Conservation (phyloP, 2,888 invertebrate species). For the Eristalinus sepulchralis region DNA sequence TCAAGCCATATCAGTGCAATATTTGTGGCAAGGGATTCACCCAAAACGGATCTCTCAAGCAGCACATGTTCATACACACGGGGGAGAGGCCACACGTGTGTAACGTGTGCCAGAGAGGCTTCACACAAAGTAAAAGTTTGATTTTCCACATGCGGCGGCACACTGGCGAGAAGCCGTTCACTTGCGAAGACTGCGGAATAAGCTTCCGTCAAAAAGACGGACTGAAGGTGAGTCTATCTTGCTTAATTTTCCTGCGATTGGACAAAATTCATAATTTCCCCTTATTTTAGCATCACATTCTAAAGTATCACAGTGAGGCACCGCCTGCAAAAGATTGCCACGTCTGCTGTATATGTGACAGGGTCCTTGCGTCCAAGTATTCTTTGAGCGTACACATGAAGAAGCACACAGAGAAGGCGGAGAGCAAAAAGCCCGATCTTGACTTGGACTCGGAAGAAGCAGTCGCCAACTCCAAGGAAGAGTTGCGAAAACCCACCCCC, state of each 20-base stretch:
- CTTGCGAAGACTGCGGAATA: slow-evolving; percentile 76
- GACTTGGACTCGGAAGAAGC: slow-evolving; percentile 15
- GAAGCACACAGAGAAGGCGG: slow-evolving; percentile 72
- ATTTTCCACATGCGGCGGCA: slow-evolving; percentile 77
- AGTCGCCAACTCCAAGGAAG: neutral
- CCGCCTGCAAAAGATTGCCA: slow-evolving; percentile 61
- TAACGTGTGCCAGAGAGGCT: slow-evolving; percentile 75
- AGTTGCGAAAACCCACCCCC: neutral
- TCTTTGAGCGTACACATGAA: slow-evolving; percentile 75
- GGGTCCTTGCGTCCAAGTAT: slow-evolving; percentile 73
- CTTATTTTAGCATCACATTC: slow-evolving; percentile 73
- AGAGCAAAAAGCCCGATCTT: slow-evolving; percentile 17
- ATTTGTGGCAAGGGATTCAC: slow-evolving; percentile 77
- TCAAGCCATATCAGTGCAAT: slow-evolving; percentile 75
- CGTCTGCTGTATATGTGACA: slow-evolving; percentile 75
- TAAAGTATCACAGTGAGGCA: slow-evolving; percentile 74
- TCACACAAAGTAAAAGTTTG: slow-evolving; percentile 77
- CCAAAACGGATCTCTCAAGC: slow-evolving; percentile 77
- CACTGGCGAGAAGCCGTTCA: slow-evolving; percentile 77
- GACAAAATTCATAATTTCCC: neutral
- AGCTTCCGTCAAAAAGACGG: slow-evolving; percentile 78
- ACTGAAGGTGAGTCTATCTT: slow-evolving; percentile 73
- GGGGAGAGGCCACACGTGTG: slow-evolving; percentile 77
- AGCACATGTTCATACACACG: slow-evolving; percentile 77
- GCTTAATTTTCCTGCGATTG: neutral